These are phyloP conservation scores for Diadema setosum DNA, from an alignment of 35 echinoderm and acorn worm species.

Conservation along the genomic window DNA sequence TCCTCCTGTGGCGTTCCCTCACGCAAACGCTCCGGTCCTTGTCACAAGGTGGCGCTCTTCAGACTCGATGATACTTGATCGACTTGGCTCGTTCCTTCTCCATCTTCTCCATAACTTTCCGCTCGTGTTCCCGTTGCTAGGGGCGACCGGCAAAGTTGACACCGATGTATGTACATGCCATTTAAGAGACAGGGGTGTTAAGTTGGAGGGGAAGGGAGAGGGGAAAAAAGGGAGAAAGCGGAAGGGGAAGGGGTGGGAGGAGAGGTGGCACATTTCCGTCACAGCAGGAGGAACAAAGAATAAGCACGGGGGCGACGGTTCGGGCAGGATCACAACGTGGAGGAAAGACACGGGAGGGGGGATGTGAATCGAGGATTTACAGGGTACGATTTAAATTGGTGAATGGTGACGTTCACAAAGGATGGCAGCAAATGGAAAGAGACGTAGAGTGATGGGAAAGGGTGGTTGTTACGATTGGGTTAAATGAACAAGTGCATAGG, in stretches of 20 bases:
- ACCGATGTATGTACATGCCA: no score
- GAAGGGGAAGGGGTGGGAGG: background rate
- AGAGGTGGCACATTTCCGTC: background rate
- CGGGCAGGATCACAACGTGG: no score
- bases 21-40: no score
- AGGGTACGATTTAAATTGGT: no score
- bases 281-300: no score
- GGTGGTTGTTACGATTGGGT: background rate
- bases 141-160: constrained; percentile 3
- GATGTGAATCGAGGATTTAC: no score
- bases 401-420: no score
- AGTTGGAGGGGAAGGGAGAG: background rate
- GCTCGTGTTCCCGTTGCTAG: constrained; percentile 15
- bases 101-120: constrained; percentile 17
- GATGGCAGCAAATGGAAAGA: no score
- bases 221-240: background rate
- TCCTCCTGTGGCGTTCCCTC: no score
- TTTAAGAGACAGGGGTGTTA: background rate
- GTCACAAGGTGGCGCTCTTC: constrained; percentile 1
- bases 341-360: no score
- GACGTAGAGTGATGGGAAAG: background rate
- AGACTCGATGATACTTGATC: constrained; percentile 13
- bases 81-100: constrained; percentile 13
- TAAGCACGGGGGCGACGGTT: no score
- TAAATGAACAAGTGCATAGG: no score